phyloP scores from a whole-genome alignment of 2,797 vertebrate genomes.

The Poecilia wingei region DNA sequence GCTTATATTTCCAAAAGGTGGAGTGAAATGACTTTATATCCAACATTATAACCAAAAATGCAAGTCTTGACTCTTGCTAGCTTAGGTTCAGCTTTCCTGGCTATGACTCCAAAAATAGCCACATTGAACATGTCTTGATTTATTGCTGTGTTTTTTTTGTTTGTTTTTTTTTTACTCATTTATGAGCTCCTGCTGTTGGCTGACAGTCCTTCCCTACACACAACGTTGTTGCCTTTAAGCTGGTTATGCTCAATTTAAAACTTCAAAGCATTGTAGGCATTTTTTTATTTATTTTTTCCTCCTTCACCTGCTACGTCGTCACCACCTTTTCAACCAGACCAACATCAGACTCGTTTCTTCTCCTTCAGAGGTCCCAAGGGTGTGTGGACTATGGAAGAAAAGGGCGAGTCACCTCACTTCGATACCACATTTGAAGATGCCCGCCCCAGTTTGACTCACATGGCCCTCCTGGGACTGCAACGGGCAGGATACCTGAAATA shows the following conservation, averaged over 20 bases:
- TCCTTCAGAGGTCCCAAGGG: constrained; percentile 91
- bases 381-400: constrained; percentile 96
- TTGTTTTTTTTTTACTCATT: neutral
- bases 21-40: neutral
- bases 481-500: constrained; percentile 89
- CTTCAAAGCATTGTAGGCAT: neutral
- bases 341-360: neutral
- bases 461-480: constrained; percentile 92
- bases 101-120: neutral
- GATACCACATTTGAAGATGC: constrained; percentile 96
- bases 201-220: neutral
- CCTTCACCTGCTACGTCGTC: neutral
- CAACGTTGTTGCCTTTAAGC: neutral
- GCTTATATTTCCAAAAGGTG: neutral
- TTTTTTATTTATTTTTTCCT: neutral
- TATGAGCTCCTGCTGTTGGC: neutral
- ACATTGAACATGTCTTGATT: neutral
- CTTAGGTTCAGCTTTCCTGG: neutral
- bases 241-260: neutral
- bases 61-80: neutral
- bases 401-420: constrained; percentile 89
- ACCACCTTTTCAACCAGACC: neutral
- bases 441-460: constrained; percentile 90
- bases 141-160: neutral
- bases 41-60: neutral